phyloP scores from a whole-genome alignment of 2,888 invertebrate species.

The Brenthis ino region DNA sequence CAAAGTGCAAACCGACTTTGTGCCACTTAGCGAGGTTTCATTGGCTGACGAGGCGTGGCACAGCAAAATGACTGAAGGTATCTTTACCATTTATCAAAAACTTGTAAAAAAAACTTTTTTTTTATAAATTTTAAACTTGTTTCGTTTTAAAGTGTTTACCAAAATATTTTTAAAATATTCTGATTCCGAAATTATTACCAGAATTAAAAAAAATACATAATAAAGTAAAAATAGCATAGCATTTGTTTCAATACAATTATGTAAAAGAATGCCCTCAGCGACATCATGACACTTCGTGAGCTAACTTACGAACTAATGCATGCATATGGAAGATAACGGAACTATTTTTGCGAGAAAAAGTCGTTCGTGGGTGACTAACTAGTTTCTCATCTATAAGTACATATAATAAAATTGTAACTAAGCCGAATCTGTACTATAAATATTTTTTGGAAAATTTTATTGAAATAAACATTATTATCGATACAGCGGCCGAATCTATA shows the following conservation, averaged over 20 bases:
- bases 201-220: too few relatives aligned
- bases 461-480: too few relatives aligned
- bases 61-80: conserved; percentile 75
- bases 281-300: conserved; percentile 14
- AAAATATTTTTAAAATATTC: too few relatives aligned
- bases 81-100: background rate
- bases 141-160: too few relatives aligned
- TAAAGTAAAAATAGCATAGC: background rate
- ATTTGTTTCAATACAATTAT: background rate
- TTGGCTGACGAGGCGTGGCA: conserved; percentile 79
- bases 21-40: conserved; percentile 69
- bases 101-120: background rate
- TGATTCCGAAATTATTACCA: too few relatives aligned
- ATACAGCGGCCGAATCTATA: too few relatives aligned
- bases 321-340: conserved; percentile 14
- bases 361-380: background rate
- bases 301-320: conserved; percentile 10
- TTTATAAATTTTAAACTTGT: background rate
- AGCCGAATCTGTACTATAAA: too few relatives aligned
- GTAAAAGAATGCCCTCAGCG: conserved; percentile 14
- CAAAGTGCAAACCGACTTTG: conserved; percentile 64
- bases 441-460: too few relatives aligned
- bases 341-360: conserved; percentile 14
- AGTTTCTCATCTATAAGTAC: background rate
- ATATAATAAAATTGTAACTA: too few relatives aligned